Percentiles rank a stretch among this genome's conserved stretches.
Evolutionary conservation across 2,888 invertebrate species (phyloP).

Genomic region (Pyrgus malvae): DNA sequence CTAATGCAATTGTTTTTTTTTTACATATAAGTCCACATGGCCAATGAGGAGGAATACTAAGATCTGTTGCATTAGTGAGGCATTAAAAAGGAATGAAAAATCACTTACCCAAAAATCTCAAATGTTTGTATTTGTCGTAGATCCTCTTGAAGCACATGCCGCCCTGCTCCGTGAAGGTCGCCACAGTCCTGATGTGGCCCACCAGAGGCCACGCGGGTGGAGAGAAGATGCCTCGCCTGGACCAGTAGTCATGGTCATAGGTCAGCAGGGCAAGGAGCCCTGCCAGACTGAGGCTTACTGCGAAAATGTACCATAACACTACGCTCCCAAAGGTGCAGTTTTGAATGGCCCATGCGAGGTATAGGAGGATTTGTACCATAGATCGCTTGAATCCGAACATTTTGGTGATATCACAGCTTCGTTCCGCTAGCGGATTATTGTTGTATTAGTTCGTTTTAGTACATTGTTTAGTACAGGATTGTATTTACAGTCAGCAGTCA

Average conservation of each 20-base stretch:
- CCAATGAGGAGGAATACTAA: no score
- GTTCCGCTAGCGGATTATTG: no score
- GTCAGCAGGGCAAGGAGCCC: conserved; percentile 54
- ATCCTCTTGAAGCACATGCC: conserved; percentile 71
- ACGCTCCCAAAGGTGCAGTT: conserved; percentile 55
- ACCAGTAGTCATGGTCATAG: conserved; percentile 73
- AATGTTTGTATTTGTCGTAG: conserved; percentile 62
- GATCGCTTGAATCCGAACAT: conserved; percentile 71
- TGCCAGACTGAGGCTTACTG: conserved; percentile 41
- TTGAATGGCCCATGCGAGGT: conserved; percentile 53
- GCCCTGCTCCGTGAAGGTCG: conserved; percentile 68
- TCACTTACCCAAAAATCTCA: conserved; percentile 66
- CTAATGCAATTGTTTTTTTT: no score
- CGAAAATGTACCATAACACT: conserved; percentile 51
- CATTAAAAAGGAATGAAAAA: neutral
- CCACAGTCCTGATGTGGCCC: conserved; percentile 66
- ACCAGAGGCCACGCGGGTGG: conserved; percentile 68
- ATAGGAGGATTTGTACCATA: conserved; percentile 48
- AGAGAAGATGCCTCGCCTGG: conserved; percentile 59
- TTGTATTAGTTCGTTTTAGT: neutral
- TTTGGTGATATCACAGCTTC: conserved; percentile 38
- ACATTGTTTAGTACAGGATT: no score
- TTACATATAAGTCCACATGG: no score
- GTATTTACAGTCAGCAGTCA: no score
- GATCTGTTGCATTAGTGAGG: no score